Percentiles rank a stretch among this genome's conserved stretches.
These are phyloP conservation scores for Scaeva pyrastri DNA, from an alignment of 2,888 invertebrate genomes.

Conservation along the genomic window DNA sequence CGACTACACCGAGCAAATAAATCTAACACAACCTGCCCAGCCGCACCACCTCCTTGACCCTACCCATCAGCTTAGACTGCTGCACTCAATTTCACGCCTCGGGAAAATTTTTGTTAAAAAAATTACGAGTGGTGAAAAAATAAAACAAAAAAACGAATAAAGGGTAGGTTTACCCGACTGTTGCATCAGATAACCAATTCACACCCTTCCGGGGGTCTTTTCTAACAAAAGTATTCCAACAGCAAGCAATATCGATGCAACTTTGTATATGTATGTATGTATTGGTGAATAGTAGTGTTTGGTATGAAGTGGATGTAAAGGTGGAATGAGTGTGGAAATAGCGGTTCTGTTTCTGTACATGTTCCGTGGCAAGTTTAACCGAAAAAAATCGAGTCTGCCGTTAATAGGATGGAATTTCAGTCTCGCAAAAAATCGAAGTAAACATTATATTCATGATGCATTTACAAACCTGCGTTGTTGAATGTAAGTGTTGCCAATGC, in stretches of 20 bases:
- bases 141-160: conserved; percentile 33
- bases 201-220: conserved; percentile 14
- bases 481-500: not conserved
- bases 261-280: not conserved
- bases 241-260: conserved; percentile 1
- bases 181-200: conserved; percentile 61
- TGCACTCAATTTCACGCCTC: conserved; percentile 69
- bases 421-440: conserved; percentile 29
- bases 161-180: conserved; percentile 33
- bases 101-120: conserved; percentile 49
- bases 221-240: not conserved
- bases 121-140: conserved; percentile 31
- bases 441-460: conserved; percentile 28
- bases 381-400: conserved; percentile 51
- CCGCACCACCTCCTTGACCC: not conserved
- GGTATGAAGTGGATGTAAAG: not conserved
- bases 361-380: conserved; percentile 54
- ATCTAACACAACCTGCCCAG: conserved; percentile 23
- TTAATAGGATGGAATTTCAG: conserved; percentile 71
- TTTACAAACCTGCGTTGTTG: not conserved
- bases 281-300: not conserved
- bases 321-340: conserved; percentile 1
- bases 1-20: conserved; percentile 41
- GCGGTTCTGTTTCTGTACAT: conserved; percentile 63
- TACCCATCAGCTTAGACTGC: conserved; percentile 23